Conservation (phyloP, 2,113 vertebrate species). For the Rhinoderma darwinii region DNA sequence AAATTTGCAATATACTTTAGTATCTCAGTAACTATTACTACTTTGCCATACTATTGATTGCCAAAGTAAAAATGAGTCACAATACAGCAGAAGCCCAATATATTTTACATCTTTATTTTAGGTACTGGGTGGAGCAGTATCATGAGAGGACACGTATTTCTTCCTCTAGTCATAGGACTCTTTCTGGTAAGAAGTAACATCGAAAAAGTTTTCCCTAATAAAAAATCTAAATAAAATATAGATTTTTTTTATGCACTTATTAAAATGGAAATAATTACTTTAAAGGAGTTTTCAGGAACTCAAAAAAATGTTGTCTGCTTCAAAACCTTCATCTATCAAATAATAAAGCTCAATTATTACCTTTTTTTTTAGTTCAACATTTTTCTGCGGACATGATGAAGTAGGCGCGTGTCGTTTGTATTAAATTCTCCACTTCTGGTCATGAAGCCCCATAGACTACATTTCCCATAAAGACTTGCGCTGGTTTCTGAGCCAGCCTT, state of each 20-base stretch:
- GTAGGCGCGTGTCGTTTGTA: too few relatives aligned
- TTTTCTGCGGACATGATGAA: too few relatives aligned
- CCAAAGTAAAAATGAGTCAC: neutral
- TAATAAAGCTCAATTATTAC: too few relatives aligned
- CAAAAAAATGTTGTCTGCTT: too few relatives aligned
- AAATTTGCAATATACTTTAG: too few relatives aligned
- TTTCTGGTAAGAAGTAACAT: conserved; percentile 15
- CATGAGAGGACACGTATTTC: conserved; percentile 25
- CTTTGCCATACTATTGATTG: neutral
- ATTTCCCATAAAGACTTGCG: too few relatives aligned
- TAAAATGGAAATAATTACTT: neutral
- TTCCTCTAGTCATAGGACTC: conserved; percentile 16
- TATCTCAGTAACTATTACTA: neutral
- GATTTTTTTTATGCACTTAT: neutral
- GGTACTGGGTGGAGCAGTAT: neutral
- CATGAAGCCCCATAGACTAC: too few relatives aligned
- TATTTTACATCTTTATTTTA: neutral
- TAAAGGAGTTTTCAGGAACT: too few relatives aligned
- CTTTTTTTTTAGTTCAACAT: too few relatives aligned
- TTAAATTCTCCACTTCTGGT: too few relatives aligned
- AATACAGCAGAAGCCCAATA: neutral
- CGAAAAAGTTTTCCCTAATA: neutral
- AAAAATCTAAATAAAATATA: neutral
- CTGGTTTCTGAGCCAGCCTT: too few relatives aligned
- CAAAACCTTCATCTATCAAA: too few relatives aligned